Evolutionary conservation across 2,113 vertebrate species (phyloP).

Genomic region (Corythornis vintsioides): DNA sequence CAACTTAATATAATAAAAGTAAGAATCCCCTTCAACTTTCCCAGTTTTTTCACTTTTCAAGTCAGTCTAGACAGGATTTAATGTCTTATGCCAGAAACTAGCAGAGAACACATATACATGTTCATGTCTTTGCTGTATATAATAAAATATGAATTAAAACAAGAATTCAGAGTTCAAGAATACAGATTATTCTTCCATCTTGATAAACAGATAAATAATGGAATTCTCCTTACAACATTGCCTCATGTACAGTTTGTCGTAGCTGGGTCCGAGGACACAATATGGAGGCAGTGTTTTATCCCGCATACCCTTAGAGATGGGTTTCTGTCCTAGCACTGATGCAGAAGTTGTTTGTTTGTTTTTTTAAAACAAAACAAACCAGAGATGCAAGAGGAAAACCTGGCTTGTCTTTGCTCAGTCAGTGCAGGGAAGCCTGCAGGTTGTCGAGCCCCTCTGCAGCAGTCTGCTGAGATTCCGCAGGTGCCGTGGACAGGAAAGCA

Average conservation of each 20-base stretch:
- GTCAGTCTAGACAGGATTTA: not conserved
- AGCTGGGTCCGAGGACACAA: not conserved
- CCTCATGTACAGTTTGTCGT: not conserved
- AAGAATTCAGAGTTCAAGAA: not conserved
- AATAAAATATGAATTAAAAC: constrained; percentile 6
- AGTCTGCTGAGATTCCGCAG: not conserved
- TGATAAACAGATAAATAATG: not conserved
- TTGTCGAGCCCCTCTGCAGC: not conserved
- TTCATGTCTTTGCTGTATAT: not conserved
- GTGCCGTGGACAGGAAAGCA: not conserved
- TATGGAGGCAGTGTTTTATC: not conserved
- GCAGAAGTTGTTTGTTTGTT: not conserved
- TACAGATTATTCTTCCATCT: not conserved
- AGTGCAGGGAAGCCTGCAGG: not conserved
- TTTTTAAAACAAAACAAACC: not conserved
- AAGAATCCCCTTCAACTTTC: constrained; percentile 49
- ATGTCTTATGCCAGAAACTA: constrained; percentile 19
- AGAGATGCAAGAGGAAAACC: not conserved
- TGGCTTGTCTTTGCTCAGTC: not conserved
- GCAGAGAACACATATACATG: constrained; percentile 24
- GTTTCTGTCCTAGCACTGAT: not conserved
- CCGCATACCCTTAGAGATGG: not conserved
- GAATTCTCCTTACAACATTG: not conserved
- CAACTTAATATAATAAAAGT: constrained; percentile 25
- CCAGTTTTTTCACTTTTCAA: constrained; percentile 20